Evolutionary conservation across 2,888 invertebrate species (phyloP).

Genomic region (Hemaris fuciformis): DNA sequence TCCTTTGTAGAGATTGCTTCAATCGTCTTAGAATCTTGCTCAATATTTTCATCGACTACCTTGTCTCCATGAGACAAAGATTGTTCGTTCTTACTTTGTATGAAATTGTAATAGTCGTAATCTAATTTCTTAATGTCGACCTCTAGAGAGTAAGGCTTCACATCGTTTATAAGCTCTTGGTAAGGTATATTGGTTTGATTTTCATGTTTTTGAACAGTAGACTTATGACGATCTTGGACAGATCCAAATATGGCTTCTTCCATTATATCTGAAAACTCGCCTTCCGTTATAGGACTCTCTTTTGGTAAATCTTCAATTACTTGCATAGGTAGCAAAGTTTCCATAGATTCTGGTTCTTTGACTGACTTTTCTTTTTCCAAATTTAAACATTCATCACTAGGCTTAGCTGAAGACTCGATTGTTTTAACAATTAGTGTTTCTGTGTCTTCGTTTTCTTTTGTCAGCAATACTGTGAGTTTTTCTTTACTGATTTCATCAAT

Average conservation of each 20-base stretch:
- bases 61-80: constrained; percentile 9
- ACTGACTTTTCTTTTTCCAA: not conserved
- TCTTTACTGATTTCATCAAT: not conserved
- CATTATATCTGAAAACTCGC: constrained; percentile 43
- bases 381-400: not conserved
- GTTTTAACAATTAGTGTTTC: not conserved
- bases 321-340: not conserved
- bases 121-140: constrained; percentile 57
- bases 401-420: not conserved
- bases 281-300: constrained; percentile 20
- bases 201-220: constrained; percentile 25
- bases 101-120: constrained; percentile 54
- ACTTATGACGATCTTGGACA: constrained; percentile 77
- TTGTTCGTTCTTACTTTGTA: constrained; percentile 33
- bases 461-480: not conserved
- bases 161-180: constrained; percentile 55
- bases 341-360: not conserved
- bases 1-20: not conserved
- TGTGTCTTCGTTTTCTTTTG: not conserved
- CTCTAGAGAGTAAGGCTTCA: constrained; percentile 61
- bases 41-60: constrained; percentile 1
- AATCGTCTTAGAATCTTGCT: constrained; percentile 3
- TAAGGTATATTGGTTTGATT: constrained; percentile 49
- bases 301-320: not conserved
- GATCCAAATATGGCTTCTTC: constrained; percentile 84